Evolutionary conservation across 2,888 invertebrate genomes (phyloP).

Genomic region (Sphaerophoria taeniata): DNA sequence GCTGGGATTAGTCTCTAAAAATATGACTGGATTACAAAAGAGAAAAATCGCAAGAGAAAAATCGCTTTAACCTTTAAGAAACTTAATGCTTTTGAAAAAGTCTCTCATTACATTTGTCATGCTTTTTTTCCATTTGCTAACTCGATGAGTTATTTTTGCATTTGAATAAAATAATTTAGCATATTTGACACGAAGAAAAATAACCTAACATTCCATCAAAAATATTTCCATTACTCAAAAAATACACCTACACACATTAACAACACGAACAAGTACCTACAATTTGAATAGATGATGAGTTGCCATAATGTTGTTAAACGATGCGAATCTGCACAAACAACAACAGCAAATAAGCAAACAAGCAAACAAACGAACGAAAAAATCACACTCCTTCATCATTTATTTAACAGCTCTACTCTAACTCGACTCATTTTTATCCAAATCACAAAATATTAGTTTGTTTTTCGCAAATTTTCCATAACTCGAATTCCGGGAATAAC

Average conservation of each 20-base stretch:
- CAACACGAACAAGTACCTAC: background rate
- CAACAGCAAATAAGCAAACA: background rate
- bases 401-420: slow-evolving; percentile 19
- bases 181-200: too few species aligned
- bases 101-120: too few species aligned
- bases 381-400: slow-evolving; percentile 12
- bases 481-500: background rate
- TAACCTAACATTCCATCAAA: background rate
- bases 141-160: too few species aligned
- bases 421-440: slow-evolving; percentile 4
- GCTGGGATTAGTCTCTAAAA: too few species aligned
- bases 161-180: too few species aligned
- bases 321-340: background rate
- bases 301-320: background rate
- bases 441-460: slow-evolving; percentile 27
- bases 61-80: too few species aligned
- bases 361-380: background rate
- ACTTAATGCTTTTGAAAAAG: too few species aligned
- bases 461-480: background rate
- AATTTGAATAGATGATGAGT: slow-evolving; percentile 1
- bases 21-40: too few species aligned
- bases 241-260: background rate
- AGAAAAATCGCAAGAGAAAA: too few species aligned
- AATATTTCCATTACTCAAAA: slow-evolving; percentile 14
- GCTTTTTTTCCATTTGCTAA: too few species aligned